Conservation (phyloP, 2,113 vertebrate genomes). For the Fulmarus glacialis region DNA sequence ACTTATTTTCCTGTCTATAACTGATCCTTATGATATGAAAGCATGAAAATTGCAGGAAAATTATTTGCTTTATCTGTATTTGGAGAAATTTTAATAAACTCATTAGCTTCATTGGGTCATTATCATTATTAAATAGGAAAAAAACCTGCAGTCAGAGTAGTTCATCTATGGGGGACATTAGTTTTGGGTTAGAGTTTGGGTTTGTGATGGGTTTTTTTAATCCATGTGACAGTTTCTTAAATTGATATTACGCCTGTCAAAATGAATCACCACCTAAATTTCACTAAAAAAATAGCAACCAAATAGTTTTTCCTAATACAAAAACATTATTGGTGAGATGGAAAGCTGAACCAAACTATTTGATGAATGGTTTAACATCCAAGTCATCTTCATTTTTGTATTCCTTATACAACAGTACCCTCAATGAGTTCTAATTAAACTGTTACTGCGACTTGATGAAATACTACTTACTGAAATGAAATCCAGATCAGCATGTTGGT, state of each 20-base stretch:
- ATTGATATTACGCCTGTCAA: neutral
- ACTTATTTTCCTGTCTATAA: neutral
- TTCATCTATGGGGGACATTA: neutral
- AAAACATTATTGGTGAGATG: neutral
- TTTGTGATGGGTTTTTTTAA: neutral
- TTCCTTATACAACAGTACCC: neutral
- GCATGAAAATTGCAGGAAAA: neutral
- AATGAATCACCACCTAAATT: neutral
- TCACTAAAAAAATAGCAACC: neutral
- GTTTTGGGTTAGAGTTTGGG: neutral
- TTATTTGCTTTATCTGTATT: neutral
- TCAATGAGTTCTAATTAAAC: conserved; percentile 62
- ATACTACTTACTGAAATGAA: conserved; percentile 49
- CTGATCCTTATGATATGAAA: neutral
- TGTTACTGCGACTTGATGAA: conserved; percentile 1
- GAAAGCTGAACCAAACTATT: neutral
- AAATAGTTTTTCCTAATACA: neutral
- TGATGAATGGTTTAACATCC: neutral
- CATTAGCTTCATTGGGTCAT: neutral
- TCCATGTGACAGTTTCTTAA: neutral
- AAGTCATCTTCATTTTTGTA: neutral
- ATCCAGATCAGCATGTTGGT: conserved; percentile 12
- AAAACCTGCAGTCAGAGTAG: neutral
- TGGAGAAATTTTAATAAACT: neutral
- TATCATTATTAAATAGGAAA: neutral